Evolutionary conservation across 2,888 invertebrate genomes (phyloP).

Genomic region (Melieria crassipennis): DNA sequence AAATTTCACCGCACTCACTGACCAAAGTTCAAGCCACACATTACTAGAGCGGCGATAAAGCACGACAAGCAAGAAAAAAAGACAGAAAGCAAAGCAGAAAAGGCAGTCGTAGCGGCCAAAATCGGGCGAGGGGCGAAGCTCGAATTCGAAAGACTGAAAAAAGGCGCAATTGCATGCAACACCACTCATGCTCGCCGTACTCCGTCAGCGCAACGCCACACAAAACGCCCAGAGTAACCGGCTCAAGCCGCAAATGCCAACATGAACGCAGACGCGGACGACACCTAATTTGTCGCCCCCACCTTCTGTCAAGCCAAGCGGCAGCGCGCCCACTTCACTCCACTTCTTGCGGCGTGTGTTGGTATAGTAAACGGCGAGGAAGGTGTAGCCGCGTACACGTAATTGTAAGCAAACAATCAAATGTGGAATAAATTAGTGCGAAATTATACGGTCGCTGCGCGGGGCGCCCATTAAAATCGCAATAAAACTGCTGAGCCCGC

Average conservation of each 20-base stretch:
- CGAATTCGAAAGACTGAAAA: background rate
- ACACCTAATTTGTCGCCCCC: background rate
- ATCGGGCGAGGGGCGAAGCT: background rate
- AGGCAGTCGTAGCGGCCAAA: background rate
- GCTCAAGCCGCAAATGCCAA: no score
- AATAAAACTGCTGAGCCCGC: conserved; percentile 6
- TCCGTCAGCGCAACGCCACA: background rate
- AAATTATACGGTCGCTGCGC: conserved; percentile 14
- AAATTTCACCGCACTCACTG: background rate
- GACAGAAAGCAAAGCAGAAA: background rate
- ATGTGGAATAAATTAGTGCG: conserved; percentile 26
- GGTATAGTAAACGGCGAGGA: conserved; percentile 13
- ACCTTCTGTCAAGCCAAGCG: background rate
- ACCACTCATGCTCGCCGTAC: background rate
- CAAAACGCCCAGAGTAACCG: no score
- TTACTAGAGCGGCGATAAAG: background rate
- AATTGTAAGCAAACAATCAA: conserved; percentile 23
- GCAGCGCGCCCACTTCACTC: background rate
- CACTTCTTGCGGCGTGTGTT: background rate
- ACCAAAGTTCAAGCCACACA: conserved; percentile 2
- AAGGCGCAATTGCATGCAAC: conserved; percentile 2
- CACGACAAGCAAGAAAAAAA: background rate
- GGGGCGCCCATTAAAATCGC: conserved; percentile 16
- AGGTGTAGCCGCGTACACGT: conserved; percentile 17
- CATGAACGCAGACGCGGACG: no score